These are phyloP conservation scores for Andrena praecox DNA, from an alignment of 2,888 invertebrate genomes.

Conservation along the genomic window DNA sequence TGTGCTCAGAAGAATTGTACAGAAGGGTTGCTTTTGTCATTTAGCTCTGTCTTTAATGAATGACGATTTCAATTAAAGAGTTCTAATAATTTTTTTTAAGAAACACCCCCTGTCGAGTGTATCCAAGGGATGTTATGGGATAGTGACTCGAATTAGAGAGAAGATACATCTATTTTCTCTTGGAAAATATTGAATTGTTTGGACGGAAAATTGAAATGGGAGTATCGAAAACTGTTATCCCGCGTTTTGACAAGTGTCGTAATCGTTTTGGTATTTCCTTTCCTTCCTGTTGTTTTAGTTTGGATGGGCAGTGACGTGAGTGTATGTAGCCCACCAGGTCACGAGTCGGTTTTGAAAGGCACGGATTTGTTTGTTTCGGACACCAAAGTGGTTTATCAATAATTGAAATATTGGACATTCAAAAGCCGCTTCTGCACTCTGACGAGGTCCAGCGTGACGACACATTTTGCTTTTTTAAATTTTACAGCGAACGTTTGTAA, in stretches of 20 bases:
- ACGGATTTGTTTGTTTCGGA: slow-evolving; percentile 4
- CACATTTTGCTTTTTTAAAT: not conserved
- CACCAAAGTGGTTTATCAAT: slow-evolving; percentile 8
- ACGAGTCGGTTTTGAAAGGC: slow-evolving; percentile 23
- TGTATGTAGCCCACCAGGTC: not conserved
- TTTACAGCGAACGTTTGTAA: not conserved
- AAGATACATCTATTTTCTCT: not conserved
- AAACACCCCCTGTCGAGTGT: too few relatives aligned
- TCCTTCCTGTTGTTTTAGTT: not conserved
- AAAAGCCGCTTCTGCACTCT: not conserved
- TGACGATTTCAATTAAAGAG: too few relatives aligned
- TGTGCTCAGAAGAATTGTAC: too few relatives aligned
- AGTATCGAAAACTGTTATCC: not conserved
- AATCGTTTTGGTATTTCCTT: not conserved
- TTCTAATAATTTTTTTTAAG: too few relatives aligned
- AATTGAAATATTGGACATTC: slow-evolving; percentile 23
- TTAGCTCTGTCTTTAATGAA: too few relatives aligned
- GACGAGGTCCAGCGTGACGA: not conserved
- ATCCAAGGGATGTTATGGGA: not conserved
- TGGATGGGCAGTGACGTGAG: not conserved
- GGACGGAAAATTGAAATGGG: not conserved
- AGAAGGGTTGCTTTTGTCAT: too few relatives aligned
- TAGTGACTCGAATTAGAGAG: slow-evolving; percentile 4
- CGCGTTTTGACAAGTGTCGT: slow-evolving; percentile 20
- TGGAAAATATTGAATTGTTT: slow-evolving; percentile 11